phyloP scores from a whole-genome alignment of 2,113 vertebrate species.

The Gasterosteus nipponicus region DNA sequence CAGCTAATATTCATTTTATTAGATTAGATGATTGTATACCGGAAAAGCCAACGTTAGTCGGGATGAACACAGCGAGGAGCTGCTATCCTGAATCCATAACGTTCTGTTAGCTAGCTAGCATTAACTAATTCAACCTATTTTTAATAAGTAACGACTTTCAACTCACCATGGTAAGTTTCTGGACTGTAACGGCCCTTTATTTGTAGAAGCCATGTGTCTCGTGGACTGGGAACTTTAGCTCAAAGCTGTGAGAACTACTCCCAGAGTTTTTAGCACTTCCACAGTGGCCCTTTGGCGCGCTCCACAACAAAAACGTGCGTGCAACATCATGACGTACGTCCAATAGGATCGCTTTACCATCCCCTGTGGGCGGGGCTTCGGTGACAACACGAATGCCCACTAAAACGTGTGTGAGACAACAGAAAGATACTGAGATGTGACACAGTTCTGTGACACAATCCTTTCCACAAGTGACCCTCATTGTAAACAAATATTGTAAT shows the following conservation, averaged over 20 bases:
- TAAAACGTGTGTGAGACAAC: not conserved
- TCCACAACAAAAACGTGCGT: constrained; percentile 47
- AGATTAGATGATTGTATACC: not conserved
- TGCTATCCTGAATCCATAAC: constrained; percentile 3
- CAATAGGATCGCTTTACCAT: constrained; percentile 8
- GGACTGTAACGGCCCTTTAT: constrained; percentile 47
- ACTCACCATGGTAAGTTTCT: constrained; percentile 83
- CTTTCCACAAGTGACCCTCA: not conserved
- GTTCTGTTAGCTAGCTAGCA: constrained; percentile 18
- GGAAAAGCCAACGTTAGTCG: not conserved
- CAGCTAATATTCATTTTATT: not conserved
- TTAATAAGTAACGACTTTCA: not conserved
- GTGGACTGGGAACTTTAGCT: not conserved
- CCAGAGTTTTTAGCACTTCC: not conserved
- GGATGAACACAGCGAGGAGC: not conserved
- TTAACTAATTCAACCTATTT: not conserved
- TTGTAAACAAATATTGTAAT: not conserved
- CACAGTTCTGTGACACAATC: not conserved
- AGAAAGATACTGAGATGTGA: not conserved
- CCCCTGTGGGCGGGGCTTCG: not conserved
- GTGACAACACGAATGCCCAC: not conserved
- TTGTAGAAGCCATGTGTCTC: constrained; percentile 72
- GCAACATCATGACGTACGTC: constrained; percentile 47
- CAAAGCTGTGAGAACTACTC: not conserved
- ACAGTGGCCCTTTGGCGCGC: constrained; percentile 73